These are phyloP conservation scores for Amazona vittata DNA, from an alignment of 2,113 vertebrate species.

Conservation along the genomic window DNA sequence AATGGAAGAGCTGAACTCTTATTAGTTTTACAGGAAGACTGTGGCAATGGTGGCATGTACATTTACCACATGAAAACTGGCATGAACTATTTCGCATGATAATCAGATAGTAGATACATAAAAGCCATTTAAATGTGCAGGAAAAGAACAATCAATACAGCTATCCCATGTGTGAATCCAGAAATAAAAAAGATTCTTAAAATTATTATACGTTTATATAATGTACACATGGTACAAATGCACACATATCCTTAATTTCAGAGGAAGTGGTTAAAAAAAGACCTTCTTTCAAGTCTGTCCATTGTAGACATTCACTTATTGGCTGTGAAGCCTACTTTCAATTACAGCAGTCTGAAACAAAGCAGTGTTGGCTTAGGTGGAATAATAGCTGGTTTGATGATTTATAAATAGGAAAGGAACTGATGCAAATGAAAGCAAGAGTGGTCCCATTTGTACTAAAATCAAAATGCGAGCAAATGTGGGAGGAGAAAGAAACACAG, in stretches of 20 bases:
- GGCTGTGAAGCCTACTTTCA: neutral
- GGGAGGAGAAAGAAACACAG: neutral
- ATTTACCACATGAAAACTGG: neutral
- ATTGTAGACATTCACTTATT: neutral
- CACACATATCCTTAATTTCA: neutral
- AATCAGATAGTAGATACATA: neutral
- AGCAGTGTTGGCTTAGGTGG: neutral
- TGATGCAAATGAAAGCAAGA: slow-evolving; percentile 9
- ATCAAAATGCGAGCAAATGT: slow-evolving; percentile 17
- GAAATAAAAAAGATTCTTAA: neutral
- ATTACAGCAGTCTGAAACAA: slow-evolving; percentile 19
- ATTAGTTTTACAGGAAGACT: neutral
- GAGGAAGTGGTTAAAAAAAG: neutral
- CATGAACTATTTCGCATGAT: neutral
- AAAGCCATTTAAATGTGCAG: neutral
- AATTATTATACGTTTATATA: neutral
- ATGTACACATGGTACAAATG: neutral
- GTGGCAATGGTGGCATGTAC: neutral
- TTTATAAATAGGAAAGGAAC: slow-evolving; percentile 17
- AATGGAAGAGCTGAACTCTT: neutral
- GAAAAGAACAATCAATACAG: neutral
- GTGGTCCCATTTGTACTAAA: neutral
- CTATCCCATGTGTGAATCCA: neutral
- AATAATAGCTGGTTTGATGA: neutral
- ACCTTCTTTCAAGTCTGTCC: neutral